Evolutionary conservation across 2,113 vertebrate species (phyloP), one percentile per base, ranked within the genome.

Genomic region (Aptenodytes patagonicus): DNA sequence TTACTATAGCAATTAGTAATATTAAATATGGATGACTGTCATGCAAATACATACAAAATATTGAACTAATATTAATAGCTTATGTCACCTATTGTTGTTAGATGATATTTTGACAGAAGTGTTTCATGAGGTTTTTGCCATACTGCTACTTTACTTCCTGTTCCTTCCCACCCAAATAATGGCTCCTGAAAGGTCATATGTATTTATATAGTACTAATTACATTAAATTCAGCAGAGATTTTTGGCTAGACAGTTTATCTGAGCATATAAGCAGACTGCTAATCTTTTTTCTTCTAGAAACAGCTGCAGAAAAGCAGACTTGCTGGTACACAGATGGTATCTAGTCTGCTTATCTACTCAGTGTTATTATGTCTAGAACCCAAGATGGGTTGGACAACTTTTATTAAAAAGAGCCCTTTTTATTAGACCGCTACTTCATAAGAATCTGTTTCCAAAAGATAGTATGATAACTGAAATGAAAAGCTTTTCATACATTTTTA

Each of bases 381-480:
- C 79, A 76, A 95, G 94, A 90, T 6, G 12, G 73, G 80, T 70
- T 19, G 49, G 49, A 54, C 96, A 80, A 61, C 55, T 98, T 98
- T 97, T 95, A 98, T 97, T 97, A 97, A 95, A 97, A 87, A 91
- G 44, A 95, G 65, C 28, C 85, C 61, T 97, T 97, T 95, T 98
- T 97, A 97, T 95, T 81, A 97, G 89, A 83, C 64, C 64, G 83
- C 29, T 91, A 91, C 79, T 97, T 97, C 44, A 81, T n/a, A 62
- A 90, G 51, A 96, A 71, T 32, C 76, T 51, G 73, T 92, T 97
- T 96, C 57, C 85, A 72, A 71, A 84, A 98, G 97, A 97, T 83
- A 40, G 58, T 66, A 94, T 89, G 97, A 98, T 98, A 98, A 97
- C 58, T 65, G 72, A 98, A 97, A 98, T 97, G 89, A 97, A 97